A percentile compares a stretch with the other conserved stretches of the same genome.
These are phyloP conservation scores for Junonia oenone DNA, from an alignment of 2,888 invertebrate genomes.

Conservation along the genomic window DNA sequence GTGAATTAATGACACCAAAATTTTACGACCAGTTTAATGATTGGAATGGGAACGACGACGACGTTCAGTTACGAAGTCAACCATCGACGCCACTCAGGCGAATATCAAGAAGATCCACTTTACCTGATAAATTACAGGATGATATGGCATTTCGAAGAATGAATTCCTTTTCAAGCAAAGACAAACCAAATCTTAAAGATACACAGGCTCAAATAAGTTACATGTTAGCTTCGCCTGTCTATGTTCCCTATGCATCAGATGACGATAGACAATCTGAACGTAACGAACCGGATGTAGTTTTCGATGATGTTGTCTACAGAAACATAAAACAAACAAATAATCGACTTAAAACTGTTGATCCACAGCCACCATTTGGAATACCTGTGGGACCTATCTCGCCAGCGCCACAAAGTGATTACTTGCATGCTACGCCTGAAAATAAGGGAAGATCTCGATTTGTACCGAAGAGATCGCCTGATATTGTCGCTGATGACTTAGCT, in stretches of 20 bases:
- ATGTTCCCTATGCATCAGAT: conserved; percentile 72
- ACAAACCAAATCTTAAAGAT: conserved; percentile 64
- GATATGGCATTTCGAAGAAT: conserved; percentile 90
- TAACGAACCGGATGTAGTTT: conserved; percentile 89
- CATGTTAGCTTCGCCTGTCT: conserved; percentile 84
- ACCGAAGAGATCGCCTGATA: conserved; percentile 86
- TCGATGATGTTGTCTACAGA: conserved; percentile 91
- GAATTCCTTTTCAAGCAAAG: conserved; percentile 75
- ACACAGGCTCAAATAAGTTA: conserved; percentile 81
- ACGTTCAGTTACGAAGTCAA: conserved; percentile 67
- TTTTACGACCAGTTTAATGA: conserved; percentile 69
- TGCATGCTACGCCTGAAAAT: conserved; percentile 86
- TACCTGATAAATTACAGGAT: conserved; percentile 84
- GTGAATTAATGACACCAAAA: conserved; percentile 82
- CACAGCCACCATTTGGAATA: conserved; percentile 94
- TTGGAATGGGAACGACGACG: conserved; percentile 74
- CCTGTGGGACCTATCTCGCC: conserved; percentile 90
- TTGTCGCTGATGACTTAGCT: conserved; percentile 92
- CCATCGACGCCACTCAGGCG: conserved; percentile 67
- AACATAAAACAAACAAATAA: conserved; percentile 89
- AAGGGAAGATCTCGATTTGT: conserved; percentile 81
- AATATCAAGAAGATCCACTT: conserved; percentile 63
- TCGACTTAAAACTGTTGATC: conserved; percentile 84
- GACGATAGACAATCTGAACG: conserved; percentile 76
- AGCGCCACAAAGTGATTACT: conserved; percentile 90